These are phyloP conservation scores for Amniataba percoides DNA, from an alignment of 2,797 vertebrate genomes.

Conservation along the genomic window DNA sequence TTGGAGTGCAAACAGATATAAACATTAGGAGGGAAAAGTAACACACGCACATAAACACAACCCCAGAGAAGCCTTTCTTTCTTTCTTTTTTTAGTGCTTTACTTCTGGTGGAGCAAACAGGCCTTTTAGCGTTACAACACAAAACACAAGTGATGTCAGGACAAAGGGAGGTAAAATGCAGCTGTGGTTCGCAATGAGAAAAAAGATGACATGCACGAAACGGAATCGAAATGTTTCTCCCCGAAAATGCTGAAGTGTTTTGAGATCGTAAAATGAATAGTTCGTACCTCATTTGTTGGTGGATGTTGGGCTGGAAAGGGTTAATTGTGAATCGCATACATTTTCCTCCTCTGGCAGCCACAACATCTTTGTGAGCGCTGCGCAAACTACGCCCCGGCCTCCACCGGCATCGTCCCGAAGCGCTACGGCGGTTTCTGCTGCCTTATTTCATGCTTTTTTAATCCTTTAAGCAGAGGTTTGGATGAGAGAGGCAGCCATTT, in stretches of 20 bases:
- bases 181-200: constrained; percentile 13
- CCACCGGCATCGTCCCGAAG: constrained; percentile 14
- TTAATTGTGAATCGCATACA: constrained; percentile 80
- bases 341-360: constrained; percentile 77
- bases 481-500: constrained; percentile 88
- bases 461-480: constrained; percentile 75
- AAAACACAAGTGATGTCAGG: constrained; percentile 17
- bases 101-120: constrained; percentile 44
- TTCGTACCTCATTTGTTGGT: constrained; percentile 84
- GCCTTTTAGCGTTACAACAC: constrained; percentile 45
- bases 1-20: constrained; percentile 46
- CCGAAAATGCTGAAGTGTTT: background rate
- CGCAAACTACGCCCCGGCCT: constrained; percentile 36
- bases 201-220: background rate
- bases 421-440: constrained; percentile 25
- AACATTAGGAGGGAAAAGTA: constrained; percentile 19
- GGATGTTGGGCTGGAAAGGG: constrained; percentile 77
- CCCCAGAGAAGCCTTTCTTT: constrained; percentile 3
- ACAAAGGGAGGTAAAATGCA: constrained; percentile 18
- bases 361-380: constrained; percentile 67
- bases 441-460: constrained; percentile 58
- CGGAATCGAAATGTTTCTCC: accelerated
- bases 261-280: constrained; percentile 37
- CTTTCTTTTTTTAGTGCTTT: constrained; percentile 13
- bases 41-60: constrained; percentile 16